Conservation (phyloP, 1,140 invertebrate species). For the Copidosoma floridanum region DNA sequence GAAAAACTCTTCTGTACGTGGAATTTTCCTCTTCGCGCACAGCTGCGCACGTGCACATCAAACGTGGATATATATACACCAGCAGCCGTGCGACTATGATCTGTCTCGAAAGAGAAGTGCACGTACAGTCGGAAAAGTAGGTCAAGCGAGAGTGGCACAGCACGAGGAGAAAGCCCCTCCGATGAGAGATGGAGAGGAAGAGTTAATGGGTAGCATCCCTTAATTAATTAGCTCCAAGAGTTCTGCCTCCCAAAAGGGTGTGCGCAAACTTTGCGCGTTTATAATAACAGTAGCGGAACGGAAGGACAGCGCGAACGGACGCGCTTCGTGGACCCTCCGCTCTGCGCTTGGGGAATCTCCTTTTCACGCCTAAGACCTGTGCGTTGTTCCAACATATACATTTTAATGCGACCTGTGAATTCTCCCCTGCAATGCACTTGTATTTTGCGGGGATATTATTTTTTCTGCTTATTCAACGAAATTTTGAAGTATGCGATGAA, state of each 20-base stretch:
- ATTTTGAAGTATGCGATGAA: too few species aligned
- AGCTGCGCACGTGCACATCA: neutral
- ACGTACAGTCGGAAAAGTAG: too few species aligned
- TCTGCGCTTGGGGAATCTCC: constrained; percentile 18
- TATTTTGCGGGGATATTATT: too few species aligned
- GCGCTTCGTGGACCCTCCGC: constrained; percentile 6
- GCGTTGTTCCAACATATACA: too few species aligned
- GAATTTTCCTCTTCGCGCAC: neutral
- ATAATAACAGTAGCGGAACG: neutral
- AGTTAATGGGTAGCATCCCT: constrained; percentile 21
- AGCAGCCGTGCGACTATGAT: neutral
- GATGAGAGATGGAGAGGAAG: constrained; percentile 4
- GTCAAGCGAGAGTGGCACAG: neutral
- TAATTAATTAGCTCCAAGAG: constrained; percentile 26
- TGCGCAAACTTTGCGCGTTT: constrained; percentile 12
- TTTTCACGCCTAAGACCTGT: too few species aligned
- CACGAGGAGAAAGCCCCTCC: neutral
- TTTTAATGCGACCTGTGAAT: too few species aligned
- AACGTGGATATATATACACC: neutral
- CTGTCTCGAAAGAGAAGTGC: neutral
- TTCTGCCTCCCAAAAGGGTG: too few species aligned
- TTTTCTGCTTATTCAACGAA: too few species aligned
- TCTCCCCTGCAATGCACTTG: constrained; percentile 12
- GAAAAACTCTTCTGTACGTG: neutral
- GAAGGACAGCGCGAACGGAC: constrained; percentile 1